A percentile compares a stretch with the other conserved stretches of the same genome.
These are phyloP conservation scores for Hyposoter dolosus DNA, from an alignment of 2,888 invertebrate genomes.

Conservation along the genomic window DNA sequence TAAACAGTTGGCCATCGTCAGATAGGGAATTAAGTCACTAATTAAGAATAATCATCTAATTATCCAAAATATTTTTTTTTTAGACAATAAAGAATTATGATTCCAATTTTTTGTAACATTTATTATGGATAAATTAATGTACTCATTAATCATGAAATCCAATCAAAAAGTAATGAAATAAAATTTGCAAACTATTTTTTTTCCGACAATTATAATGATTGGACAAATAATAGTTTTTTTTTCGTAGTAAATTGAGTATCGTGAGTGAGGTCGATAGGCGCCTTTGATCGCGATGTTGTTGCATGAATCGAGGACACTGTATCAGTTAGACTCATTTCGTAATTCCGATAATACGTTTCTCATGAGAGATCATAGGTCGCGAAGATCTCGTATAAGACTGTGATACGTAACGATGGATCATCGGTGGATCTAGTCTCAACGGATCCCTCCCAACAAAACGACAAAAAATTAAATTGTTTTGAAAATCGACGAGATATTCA, in stretches of 20 bases:
- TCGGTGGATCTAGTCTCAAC: constrained; percentile 55
- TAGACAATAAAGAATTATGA: background rate
- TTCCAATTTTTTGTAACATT: background rate
- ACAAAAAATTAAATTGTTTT: background rate
- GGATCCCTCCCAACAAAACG: constrained; percentile 13
- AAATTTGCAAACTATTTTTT: background rate
- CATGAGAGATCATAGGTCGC: constrained; percentile 69
- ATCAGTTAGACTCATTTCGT: constrained; percentile 49
- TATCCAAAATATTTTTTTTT: background rate
- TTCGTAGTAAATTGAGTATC: background rate
- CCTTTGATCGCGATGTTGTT: constrained; percentile 21
- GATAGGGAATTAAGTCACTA: background rate
- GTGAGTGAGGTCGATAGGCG: constrained; percentile 4
- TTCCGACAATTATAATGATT: background rate
- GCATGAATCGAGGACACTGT: constrained; percentile 43
- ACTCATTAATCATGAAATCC: background rate
- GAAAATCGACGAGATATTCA: background rate
- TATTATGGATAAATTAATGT: background rate
- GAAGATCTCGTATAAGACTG: constrained; percentile 61
- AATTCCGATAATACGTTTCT: constrained; percentile 52
- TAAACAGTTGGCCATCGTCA: no score
- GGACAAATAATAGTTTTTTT: background rate
- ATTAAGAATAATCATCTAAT: background rate
- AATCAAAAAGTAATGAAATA: background rate
- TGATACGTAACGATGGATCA: constrained; percentile 62